Evolutionary conservation across 2,888 invertebrate species (phyloP), one percentile per base, ranked within the genome.

Genomic region (Morpho achilles): DNA sequence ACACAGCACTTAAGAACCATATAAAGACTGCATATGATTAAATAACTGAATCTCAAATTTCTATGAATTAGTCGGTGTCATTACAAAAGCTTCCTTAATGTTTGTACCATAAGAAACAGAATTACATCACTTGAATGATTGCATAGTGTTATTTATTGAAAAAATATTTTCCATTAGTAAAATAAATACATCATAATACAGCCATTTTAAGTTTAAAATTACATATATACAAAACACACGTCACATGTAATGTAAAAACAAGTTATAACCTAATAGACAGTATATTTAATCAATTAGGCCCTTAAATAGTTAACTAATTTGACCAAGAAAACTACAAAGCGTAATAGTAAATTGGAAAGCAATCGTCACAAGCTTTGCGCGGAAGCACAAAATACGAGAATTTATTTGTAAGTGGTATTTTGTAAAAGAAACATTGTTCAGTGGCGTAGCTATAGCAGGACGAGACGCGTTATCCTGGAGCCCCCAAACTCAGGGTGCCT

Each of bases 341-440:
- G 41, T 52, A 45, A 52, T 40, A 43, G 23, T 23, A 46, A 10
- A 16, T 52, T 58, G 42, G 55, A 22, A 58, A 61, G 58, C 58
- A 9, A 53, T 54, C 43, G 23, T 45, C 40, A 48, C 53, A 63
- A 67, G 64, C 65, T 49, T 63, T 54, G 51, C 45, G 56, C 65
- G 67, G 69, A 69, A 69, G 69, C 67, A 64, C 67, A 22, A 61
- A 60, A 62, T 56, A 39, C 3, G 10, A 32, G 32, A 32, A 2
- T 32, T 32, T 32, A 32, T 2, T 32, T 3, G 32, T 32, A 5
- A 32, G 3, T 32, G 3, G 3, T 32, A 32, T 32, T 32, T 32
- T 32, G 32, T 32, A 32, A 32, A 32, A 32, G 32, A 32, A 32
- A 32, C 5, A 32, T 32, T 32, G 32, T 5, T 32, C 32, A 32